Conservation (phyloP, 2,888 invertebrate genomes). For the Diplazon laetatorius region DNA sequence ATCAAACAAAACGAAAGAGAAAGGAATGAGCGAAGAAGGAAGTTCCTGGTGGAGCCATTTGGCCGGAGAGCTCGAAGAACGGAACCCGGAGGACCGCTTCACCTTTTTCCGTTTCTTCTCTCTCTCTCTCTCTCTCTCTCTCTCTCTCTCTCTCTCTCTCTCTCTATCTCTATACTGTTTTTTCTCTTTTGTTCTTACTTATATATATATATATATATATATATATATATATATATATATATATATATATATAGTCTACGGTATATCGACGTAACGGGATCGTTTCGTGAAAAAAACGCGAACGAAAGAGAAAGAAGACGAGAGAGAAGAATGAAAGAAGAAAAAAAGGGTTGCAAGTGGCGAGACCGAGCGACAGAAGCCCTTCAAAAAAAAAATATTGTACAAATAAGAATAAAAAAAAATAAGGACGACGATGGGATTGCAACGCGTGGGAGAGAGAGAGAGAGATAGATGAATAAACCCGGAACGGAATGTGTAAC, state of each 20-base stretch:
- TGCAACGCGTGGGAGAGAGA: constrained; percentile 24
- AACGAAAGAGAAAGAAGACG: constrained; percentile 33
- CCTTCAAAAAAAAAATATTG: constrained; percentile 35
- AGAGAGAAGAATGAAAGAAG: constrained; percentile 15
- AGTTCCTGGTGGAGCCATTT: constrained; percentile 63
- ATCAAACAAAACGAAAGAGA: constrained; percentile 34
- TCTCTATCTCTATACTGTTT: constrained; percentile 9
- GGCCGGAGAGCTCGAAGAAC: constrained; percentile 62
- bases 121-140: too few species aligned
- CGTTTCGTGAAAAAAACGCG: constrained; percentile 59
- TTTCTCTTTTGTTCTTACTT: constrained; percentile 34
- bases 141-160: too few species aligned
- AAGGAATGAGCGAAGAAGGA: constrained; percentile 50
- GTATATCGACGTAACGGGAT: constrained; percentile 64
- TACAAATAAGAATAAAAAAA: constrained; percentile 27
- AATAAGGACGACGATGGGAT: constrained; percentile 26
- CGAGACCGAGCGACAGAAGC: constrained; percentile 36
- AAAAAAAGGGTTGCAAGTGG: constrained; percentile 30
- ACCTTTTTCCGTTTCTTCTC: constrained; percentile 44
- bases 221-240: constrained; percentile 18
- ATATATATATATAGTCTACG: constrained; percentile 17
- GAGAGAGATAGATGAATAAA: constrained; percentile 37
- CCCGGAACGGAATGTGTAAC: constrained; percentile 40
- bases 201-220: constrained; percentile 5
- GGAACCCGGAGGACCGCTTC: constrained; percentile 64